Percentiles rank a stretch among this genome's conserved stretches.
These are phyloP conservation scores for Polyploca ridens DNA, from an alignment of 2,888 invertebrate species.

Conservation along the genomic window DNA sequence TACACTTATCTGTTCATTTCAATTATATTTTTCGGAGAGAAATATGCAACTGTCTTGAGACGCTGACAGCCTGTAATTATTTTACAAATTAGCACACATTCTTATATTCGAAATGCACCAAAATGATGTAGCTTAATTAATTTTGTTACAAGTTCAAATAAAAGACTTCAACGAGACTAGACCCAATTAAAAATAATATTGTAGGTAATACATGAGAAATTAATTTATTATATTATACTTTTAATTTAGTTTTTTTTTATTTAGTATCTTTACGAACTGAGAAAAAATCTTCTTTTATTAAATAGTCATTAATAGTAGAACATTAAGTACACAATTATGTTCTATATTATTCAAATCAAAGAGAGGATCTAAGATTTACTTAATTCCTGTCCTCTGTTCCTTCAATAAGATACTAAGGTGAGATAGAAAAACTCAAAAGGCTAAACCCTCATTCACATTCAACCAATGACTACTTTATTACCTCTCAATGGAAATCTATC, in stretches of 20 bases:
- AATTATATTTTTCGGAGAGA: constrained; percentile 29
- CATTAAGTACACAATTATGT: no score
- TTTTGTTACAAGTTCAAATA: background rate
- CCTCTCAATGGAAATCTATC: constrained; percentile 40
- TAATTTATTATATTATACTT: background rate
- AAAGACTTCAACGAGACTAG: background rate
- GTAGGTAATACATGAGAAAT: background rate
- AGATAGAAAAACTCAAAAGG: no score
- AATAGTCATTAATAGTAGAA: no score
- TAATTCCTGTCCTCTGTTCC: no score
- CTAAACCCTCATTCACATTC: background rate
- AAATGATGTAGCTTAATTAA: background rate
- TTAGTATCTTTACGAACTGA: no score
- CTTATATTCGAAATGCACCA: background rate
- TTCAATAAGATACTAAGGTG: no score
- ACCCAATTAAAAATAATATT: no score
- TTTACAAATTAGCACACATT: background rate
- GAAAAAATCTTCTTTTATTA: no score
- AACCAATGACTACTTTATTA: constrained; percentile 31
- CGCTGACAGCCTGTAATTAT: background rate
- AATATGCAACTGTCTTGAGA: constrained; percentile 10
- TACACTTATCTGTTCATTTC: constrained; percentile 33
- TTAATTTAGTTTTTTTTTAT: no score
- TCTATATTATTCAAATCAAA: no score
- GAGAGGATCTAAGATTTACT: no score